Evolutionary conservation across 2,888 invertebrate genomes (phyloP), one percentile per base, ranked within the genome.

Genomic region (Apotomis capreana): DNA sequence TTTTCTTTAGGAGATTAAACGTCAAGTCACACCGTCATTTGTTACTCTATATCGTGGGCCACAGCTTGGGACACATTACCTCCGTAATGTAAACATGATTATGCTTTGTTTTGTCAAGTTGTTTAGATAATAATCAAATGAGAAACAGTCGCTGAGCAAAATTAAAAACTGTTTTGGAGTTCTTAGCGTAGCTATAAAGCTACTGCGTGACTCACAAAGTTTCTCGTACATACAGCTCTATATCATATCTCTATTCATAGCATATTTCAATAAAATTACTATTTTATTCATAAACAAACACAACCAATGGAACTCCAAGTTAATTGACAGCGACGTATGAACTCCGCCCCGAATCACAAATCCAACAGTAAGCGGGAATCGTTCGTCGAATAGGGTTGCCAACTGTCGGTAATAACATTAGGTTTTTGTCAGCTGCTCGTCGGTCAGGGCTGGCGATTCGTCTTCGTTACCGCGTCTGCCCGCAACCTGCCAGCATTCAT

Each of bases 391-490:
- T 36, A 40, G 57, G 36, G 40, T 15, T 62, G 68, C 57, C 68
- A 69, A 54, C 46, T 61, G 76, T 79, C 71, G 69, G 67, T 67
- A 74, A 74, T 74, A 79, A 77, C 76, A 79, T 80, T 78, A 79
- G 44, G 68, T 72, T 79, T 84, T 82, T 81, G 81, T 80, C 74
- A 78, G 79, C 79, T 84, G 84, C 77, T 79, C 83, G 82, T 85
- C 84, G 84, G 87, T 86, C 87, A 87, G 82, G 79, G 73, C 9
- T 61, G 74, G 77, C 85, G 75, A 90, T 89, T 79, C 80, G 81
- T 89, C 89, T 89, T 90, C 88, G 89, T 89, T 89, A 87, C 81
- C 73, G 73, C 63, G 44, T 81, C 83, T 81, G 78, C 77, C 78
- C 77, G 77, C 80, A 78, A 81, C 78, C 83, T 82, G 80, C 80